These are phyloP conservation scores for Boloria selene DNA, from an alignment of 2,888 invertebrate genomes.

Conservation along the genomic window DNA sequence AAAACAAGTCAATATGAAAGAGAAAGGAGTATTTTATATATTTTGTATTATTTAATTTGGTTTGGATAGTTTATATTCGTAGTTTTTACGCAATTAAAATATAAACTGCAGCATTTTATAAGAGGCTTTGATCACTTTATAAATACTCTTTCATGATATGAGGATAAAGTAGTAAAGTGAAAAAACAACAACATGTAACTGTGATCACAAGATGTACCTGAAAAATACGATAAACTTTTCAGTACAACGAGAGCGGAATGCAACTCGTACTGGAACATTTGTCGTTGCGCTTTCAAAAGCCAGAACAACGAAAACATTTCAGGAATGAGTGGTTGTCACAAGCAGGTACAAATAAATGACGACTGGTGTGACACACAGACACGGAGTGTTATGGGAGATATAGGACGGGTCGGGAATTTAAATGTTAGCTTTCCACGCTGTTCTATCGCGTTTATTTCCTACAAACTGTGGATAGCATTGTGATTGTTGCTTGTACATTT, in stretches of 20 bases:
- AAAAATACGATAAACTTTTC: slow-evolving; percentile 46
- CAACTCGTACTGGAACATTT: slow-evolving; percentile 44
- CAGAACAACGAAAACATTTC: slow-evolving; percentile 60
- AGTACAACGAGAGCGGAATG: slow-evolving; percentile 18
- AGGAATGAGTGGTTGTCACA: slow-evolving; percentile 60
- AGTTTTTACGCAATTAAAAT: no score
- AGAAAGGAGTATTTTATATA: no score
- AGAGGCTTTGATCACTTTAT: no score
- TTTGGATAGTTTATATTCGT: no score
- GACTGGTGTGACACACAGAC: slow-evolving; percentile 50
- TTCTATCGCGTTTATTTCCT: slow-evolving; percentile 21
- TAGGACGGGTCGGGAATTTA: slow-evolving; percentile 48
- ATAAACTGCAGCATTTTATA: no score
- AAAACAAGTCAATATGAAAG: no score
- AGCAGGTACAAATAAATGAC: slow-evolving; percentile 57
- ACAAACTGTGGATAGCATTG: slow-evolving; percentile 20
- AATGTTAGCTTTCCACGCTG: slow-evolving; percentile 42
- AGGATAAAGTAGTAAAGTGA: no score
- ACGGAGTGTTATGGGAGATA: slow-evolving; percentile 35
- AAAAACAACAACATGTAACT: not conserved
- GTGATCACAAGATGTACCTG: slow-evolving; percentile 6
- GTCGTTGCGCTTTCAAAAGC: slow-evolving; percentile 45
- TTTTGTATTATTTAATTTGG: no score
- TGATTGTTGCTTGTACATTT: slow-evolving; percentile 18
- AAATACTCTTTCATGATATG: no score